Evolutionary conservation across 2,797 vertebrate genomes (phyloP), one percentile per base, ranked within the genome.

Genomic region (Telmatherina bonti): DNA sequence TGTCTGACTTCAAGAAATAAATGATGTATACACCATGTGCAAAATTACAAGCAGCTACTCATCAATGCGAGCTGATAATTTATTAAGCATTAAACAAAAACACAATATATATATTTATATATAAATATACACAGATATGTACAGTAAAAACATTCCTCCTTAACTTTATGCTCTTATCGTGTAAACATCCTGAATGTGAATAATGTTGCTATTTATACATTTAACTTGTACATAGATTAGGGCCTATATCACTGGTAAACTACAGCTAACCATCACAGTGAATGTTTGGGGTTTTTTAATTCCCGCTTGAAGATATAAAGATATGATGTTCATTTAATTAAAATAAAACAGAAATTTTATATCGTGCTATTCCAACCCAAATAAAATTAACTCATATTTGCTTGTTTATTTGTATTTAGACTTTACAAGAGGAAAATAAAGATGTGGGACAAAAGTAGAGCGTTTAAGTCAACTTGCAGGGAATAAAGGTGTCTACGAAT

Each of bases 71-170:
- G 87, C 87, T 90, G 85, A 94, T 93, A 93, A 94, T 94, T 94
- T 93, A 94, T 94, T 94, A 87, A 81, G 85, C 85, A 91, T 89
- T 90, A 89, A 92, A 94, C 89, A 93, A 92, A 91, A 93, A 83
- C 89, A 92, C 81, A 90, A 85, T 76, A 77, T 82, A n/a, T n/a
- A n/a, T n/a, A n/a, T 78, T 87, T 92, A 92, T 92, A 71, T 92
- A 91, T 84, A 93, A 91, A 92, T 93, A 65, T 93, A 91, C 87
- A 94, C 68, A 90, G 85, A 89, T 91, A 88, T 89, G 85, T 91
- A 93, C 90, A 92, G 73, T 85, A 86, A 76, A 91, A 90, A 89
- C 83, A 77, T 60, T 71, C 76, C 67, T 83, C 76, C 70, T 79
- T 79, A 62, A 73, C 71, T 68, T 70, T 76, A 64, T 76, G 65